A percentile compares a stretch with the other conserved stretches of the same genome.
Conservation (phyloP, 2,797 vertebrate genomes). For the Brotula barbata region DNA sequence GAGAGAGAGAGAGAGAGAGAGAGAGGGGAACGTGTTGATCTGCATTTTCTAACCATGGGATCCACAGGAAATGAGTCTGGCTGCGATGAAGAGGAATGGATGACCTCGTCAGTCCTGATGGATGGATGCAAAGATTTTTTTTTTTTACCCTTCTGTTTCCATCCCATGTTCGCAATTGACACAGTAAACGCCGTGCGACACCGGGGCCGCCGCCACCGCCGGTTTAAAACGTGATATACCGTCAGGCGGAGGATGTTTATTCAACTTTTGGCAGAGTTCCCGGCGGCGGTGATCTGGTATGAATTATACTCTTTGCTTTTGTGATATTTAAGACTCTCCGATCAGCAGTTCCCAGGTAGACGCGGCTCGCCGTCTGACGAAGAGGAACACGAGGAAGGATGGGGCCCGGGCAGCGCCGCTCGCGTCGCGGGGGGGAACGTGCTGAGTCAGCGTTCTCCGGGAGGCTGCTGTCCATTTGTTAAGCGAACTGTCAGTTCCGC, state of each 20-base stretch:
- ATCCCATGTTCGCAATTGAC: not conserved
- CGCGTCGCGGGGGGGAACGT: constrained; percentile 30
- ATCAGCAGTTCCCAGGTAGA: constrained; percentile 70
- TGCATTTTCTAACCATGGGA: constrained; percentile 68
- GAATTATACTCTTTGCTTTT: constrained; percentile 69
- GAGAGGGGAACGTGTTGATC: constrained; percentile 49
- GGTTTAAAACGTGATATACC: constrained; percentile 43
- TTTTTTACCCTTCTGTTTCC: constrained; percentile 31
- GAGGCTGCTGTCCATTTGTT: constrained; percentile 73
- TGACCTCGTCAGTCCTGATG: constrained; percentile 63
- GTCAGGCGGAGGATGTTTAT: constrained; percentile 43
- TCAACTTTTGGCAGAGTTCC: constrained; percentile 55
- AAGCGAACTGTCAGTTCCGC: constrained; percentile 71
- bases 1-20: too few relatives aligned
- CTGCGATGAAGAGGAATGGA: constrained; percentile 59
- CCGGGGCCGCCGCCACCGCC: not conserved
- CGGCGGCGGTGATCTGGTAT: constrained; percentile 44
- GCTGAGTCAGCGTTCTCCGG: constrained; percentile 72
- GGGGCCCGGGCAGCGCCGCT: constrained; percentile 25
- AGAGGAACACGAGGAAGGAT: constrained; percentile 31
- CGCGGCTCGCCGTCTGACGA: constrained; percentile 49
- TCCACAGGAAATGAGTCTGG: constrained; percentile 60
- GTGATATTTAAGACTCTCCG: constrained; percentile 73
- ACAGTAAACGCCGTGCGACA: constrained; percentile 22
- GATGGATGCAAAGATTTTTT: constrained; percentile 57